phyloP scores from a whole-genome alignment of 1,140 invertebrate species.

The Heliconius nattereri region DNA sequence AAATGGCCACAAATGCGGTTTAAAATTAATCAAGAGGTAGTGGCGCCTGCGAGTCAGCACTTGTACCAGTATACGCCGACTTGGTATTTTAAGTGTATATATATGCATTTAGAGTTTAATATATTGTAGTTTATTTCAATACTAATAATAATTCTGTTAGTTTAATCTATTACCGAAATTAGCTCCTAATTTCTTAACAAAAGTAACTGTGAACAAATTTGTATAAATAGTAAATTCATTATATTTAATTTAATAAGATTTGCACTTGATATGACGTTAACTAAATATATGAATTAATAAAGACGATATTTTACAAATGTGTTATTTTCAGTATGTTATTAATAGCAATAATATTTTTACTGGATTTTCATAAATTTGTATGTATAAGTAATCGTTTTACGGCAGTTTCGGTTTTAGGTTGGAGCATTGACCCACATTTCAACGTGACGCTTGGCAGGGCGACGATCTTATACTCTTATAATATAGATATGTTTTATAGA shows the following conservation, averaged over 20 bases:
- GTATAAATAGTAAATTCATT: too few relatives aligned
- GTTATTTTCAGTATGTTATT: too few relatives aligned
- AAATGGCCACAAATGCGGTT: slow-evolving; percentile 46
- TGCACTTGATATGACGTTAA: too few relatives aligned
- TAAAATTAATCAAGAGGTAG: slow-evolving; percentile 38
- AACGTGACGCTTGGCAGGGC: slow-evolving; percentile 66
- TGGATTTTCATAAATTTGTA: neutral
- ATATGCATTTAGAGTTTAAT: neutral
- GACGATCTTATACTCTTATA: slow-evolving; percentile 32
- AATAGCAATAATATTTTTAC: neutral
- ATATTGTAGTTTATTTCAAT: too few relatives aligned
- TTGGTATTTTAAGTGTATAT: slow-evolving; percentile 26
- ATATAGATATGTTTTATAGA: slow-evolving; percentile 14
- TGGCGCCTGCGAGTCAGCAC: slow-evolving; percentile 42
- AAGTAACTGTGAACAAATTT: too few relatives aligned
- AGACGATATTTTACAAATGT: too few relatives aligned
- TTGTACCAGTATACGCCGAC: slow-evolving; percentile 24
- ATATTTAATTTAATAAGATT: too few relatives aligned
- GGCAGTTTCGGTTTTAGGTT: slow-evolving; percentile 34
- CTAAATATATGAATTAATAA: too few relatives aligned
- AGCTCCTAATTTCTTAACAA: too few relatives aligned
- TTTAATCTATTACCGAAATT: too few relatives aligned
- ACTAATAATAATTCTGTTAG: too few relatives aligned
- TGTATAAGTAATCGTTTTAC: slow-evolving; percentile 8
- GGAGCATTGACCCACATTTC: slow-evolving; percentile 75